Percentiles rank a stretch among this genome's conserved stretches.
These are phyloP conservation scores for Pristionchus japonicus DNA, from an alignment of 2,888 invertebrate genomes.

Conservation along the genomic window DNA sequence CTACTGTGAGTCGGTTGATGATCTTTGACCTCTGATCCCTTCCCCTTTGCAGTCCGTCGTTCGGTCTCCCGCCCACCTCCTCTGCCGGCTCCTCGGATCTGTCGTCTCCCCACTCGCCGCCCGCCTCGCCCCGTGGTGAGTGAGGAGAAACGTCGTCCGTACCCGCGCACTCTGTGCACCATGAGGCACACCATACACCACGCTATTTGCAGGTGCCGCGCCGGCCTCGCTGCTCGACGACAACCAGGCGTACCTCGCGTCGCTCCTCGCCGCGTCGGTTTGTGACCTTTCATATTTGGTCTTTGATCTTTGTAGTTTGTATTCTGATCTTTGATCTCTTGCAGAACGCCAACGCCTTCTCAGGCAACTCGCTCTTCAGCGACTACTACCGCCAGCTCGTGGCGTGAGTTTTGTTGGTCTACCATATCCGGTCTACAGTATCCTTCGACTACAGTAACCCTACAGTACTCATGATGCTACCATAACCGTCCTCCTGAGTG, in stretches of 20 bases:
- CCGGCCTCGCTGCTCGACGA: conserved; percentile 32
- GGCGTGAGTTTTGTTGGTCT: conserved; percentile 2
- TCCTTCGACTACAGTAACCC: too few species aligned
- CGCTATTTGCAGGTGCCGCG: background rate
- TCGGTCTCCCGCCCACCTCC: conserved; percentile 10
- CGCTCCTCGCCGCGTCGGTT: conserved; percentile 25
- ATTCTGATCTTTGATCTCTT: background rate
- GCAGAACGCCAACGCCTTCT: conserved; percentile 23
- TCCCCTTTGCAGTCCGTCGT: background rate
- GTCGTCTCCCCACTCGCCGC: conserved; percentile 2
- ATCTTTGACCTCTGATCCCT: background rate
- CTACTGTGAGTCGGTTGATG: background rate
- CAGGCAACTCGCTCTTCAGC: conserved; percentile 15
- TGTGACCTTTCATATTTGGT: background rate
- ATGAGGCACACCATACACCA: background rate
- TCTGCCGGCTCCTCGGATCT: background rate
- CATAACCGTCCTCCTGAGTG: background rate
- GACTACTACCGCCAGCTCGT: conserved; percentile 44
- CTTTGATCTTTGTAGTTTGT: background rate
- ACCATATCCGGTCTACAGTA: background rate
- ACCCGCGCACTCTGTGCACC: background rate
- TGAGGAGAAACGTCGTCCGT: background rate
- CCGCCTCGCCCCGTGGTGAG: conserved; percentile 14
- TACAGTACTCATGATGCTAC: too few species aligned
- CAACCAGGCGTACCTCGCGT: conserved; percentile 38